Percentiles rank a stretch among this genome's conserved stretches.
Evolutionary conservation across 2,888 invertebrate genomes (phyloP).

Genomic region (Gortyna flavago): DNA sequence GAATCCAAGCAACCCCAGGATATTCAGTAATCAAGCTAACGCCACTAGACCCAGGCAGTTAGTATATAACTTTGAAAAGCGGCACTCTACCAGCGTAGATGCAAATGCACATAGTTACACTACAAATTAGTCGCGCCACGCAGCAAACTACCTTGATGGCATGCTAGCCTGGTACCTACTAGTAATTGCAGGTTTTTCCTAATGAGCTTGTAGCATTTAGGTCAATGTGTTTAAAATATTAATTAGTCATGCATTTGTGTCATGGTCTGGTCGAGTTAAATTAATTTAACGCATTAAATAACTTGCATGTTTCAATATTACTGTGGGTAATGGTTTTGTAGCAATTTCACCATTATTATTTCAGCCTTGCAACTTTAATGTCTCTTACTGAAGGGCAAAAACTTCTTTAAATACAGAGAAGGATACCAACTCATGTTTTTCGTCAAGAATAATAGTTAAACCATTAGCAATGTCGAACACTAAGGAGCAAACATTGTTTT

Average conservation of each 20-base stretch:
- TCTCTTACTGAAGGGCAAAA: fast-evolving
- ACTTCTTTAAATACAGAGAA: neutral
- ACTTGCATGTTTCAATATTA: neutral
- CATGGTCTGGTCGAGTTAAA: slow-evolving; percentile 36
- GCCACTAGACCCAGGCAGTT: neutral
- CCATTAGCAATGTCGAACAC: no score
- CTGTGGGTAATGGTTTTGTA: neutral
- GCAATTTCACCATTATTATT: neutral
- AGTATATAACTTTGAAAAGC: slow-evolving; percentile 29
- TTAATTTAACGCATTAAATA: slow-evolving; percentile 14
- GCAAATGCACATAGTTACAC: slow-evolving; percentile 34
- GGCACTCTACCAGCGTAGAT: neutral
- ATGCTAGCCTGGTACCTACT: slow-evolving; percentile 51
- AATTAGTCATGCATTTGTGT: slow-evolving; percentile 46
- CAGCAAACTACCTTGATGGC: slow-evolving; percentile 25
- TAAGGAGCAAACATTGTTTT: neutral
- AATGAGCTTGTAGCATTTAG: slow-evolving; percentile 39
- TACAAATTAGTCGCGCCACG: slow-evolving; percentile 37
- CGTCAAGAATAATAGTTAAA: neutral
- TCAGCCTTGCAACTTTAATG: neutral
- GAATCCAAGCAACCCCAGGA: neutral
- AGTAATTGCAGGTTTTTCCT: slow-evolving; percentile 39
- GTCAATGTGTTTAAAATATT: slow-evolving; percentile 51
- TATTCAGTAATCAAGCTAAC: neutral
- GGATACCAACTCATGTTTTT: neutral